Base-by-base conservation (phyloP, 2,113 vertebrate genomes). In the Nycticebus coucang region DNA sequence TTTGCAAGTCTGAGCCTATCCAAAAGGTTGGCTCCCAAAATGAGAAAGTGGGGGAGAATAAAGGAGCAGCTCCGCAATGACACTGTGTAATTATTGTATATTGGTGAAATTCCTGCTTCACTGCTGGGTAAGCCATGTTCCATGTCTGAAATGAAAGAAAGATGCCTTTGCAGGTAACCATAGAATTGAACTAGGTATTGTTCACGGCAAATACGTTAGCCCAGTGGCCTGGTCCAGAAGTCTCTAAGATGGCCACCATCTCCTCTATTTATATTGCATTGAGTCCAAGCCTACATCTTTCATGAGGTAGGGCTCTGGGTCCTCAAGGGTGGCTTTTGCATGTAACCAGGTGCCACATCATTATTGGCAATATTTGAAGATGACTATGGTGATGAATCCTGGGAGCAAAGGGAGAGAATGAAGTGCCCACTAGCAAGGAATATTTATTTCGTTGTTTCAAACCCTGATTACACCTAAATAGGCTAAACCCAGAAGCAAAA, bases 81-180 rank as follows among this genome's bases (percentile, higher is more conserved):
- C 35, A 60, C 66, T 0, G 0, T 95, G 0, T 94, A 85, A 97
- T 97, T 94, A 80, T 93, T 94, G 84, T 72, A 66, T 81, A 41
- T 35, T 77, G 59, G 64, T 45, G 8, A 55, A 55, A 72, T 94
- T 87, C 60, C 59, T 75, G 68, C 80, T 77, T 45, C 69, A 33
- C 33, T 69, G 83, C 69, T 71, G 64, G 28, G 17, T 71, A 60
- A 68, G 35, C 64, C 77, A 15, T 21, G 14, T 28, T 2, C 18
- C 17, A 5, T 35, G 69, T 83, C 88, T n/a, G 59, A 83, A 82
- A 17, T 37, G 41, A 72, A 90, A 95, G 41, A 72, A 87, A 95
- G 64, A 57, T 84, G 15, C 2, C 28, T 21, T 93, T 87, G 22
- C 53, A 64, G 35, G 19, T 50, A 17, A 55, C 45, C 0, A 0